Evolutionary conservation across 2,888 invertebrate genomes (phyloP), one percentile per base, ranked within the genome.

Genomic region (Aspidapion aeneum): DNA sequence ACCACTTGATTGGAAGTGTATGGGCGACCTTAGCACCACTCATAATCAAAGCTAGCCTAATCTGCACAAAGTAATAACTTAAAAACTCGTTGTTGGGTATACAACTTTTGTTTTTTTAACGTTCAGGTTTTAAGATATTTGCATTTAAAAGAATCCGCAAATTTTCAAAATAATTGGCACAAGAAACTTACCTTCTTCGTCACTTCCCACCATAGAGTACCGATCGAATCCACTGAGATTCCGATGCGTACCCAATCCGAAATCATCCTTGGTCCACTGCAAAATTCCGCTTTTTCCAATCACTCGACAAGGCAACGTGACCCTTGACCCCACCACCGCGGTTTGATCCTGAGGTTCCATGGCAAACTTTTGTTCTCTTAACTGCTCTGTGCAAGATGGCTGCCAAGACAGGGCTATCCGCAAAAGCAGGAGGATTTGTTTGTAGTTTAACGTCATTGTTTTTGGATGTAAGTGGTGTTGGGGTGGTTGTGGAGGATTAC

Each of bases 231-330:
- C 95, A 65, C 93, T 92, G 64, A 98, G 84, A 73, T 94, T 91
- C 69, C 97, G 85, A 75, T 96, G 93, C 0, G 92, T 88, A 1
- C 98, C 98, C 35, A 98, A 85, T 0, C 96, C 98, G 75, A 97
- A 98, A 76, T 95, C 96, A 75, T 97, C 96, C 76, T 95, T 94
- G 63, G 97, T 97, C 98, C 98, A 98, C 79, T 98, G 98, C 60
- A 98, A 85, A 60, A 90, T 88, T 0, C 98, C 98, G 55, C 86
- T 87, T 79, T 95, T 94, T 76, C 91, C 89, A 77, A 93, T 89
- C 20, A 97, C 94, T 51, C 93, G 84, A 79, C 97, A 98, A 2
- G 95, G 94, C 63, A 97, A 82, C 12, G 95, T 93, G 52, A 95
- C 93, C 64, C 91, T 86, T 60, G 92, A 91, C 16, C 96, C 96